Base-by-base conservation (phyloP, 2,888 invertebrate genomes). In the Steinernema scapterisci region DNA sequence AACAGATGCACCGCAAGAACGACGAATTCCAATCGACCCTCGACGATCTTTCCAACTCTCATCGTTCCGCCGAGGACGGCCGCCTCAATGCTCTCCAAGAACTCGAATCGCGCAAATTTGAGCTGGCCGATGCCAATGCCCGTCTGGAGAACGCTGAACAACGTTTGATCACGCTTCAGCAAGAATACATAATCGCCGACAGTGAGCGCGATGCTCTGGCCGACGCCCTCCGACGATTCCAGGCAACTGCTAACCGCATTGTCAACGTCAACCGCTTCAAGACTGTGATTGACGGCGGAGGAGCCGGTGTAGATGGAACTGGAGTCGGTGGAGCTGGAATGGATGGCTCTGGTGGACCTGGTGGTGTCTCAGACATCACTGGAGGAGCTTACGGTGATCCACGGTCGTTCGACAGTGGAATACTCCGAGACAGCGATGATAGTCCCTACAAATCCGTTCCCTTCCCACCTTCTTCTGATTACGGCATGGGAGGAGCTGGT, bases 141-240 rank as follows among this genome's bases (percentile, higher is more conserved):
- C 84, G 85, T n/a, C 81, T 86, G n/a, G 85, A 86, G 48, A 86
- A 81, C 75, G 82, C 83, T 13, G 86, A 86, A 48, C 85, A 86
- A 76, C 78, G 86, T 5, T 76, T 86, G 56, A 71, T 79, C 45
- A 78, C 79, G 25, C 81, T 86, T 23, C 85, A 86, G 74, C 85
- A 86, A 76, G 86, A 87, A 43, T 86, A 83, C 77, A 82, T 87
- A 51, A 79, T 79, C 21, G 85, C 84, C 19, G 86, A 86, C 73
- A 83, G 81, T 6, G 86, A 86, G 72, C 77, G 85, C 72, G 86
- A 86, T 72, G 51, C 80, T 19, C 78, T 86, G 5, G 78, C 83
- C 6, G 86, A 86, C 70, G 82, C 83, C 27, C 78, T 86, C 11
- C 78, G 84, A n/a, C 78, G 86, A 56, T 87, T 86, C 85, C 85